These are phyloP conservation scores for Synchiropus splendidus DNA, from an alignment of 2,113 vertebrate species.

Conservation along the genomic window DNA sequence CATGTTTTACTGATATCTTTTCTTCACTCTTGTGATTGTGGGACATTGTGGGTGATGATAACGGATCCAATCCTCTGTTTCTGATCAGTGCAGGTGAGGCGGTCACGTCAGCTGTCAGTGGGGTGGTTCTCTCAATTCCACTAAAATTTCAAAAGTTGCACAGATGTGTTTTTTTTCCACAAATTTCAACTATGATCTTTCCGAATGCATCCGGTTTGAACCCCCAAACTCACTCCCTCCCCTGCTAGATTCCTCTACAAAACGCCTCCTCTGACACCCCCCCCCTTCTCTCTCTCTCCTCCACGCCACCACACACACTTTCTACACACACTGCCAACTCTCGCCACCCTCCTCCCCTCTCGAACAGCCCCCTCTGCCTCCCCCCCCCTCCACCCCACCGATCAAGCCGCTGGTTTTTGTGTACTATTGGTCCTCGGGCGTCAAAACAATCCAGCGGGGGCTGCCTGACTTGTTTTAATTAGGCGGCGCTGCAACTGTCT, in stretches of 20 bases:
- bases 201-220: slow-evolving; percentile 21
- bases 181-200: too few species aligned
- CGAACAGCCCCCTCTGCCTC: slow-evolving; percentile 37
- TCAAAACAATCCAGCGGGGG: slow-evolving; percentile 98
- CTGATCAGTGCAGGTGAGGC: too few species aligned
- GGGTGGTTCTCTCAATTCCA: neutral
- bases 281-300: slow-evolving; percentile 2
- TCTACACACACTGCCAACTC: slow-evolving; percentile 41
- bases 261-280: slow-evolving; percentile 28
- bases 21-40: too few species aligned
- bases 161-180: neutral
- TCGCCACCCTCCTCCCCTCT: slow-evolving; percentile 38
- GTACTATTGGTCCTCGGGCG: slow-evolving; percentile 93
- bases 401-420: slow-evolving; percentile 75
- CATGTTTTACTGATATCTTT: too few species aligned
- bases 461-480: slow-evolving; percentile 99
- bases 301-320: slow-evolving; percentile 19
- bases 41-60: too few species aligned
- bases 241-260: slow-evolving; percentile 42
- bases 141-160: neutral
- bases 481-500: slow-evolving; percentile 81
- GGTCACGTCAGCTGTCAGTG: too few species aligned
- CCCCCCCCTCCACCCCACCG: slow-evolving; percentile 41
- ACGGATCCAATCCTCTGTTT: too few species aligned
- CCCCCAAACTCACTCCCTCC: slow-evolving; percentile 43